phyloP scores from a whole-genome alignment of 2,888 invertebrate species.

The Amphipoea lucens region DNA sequence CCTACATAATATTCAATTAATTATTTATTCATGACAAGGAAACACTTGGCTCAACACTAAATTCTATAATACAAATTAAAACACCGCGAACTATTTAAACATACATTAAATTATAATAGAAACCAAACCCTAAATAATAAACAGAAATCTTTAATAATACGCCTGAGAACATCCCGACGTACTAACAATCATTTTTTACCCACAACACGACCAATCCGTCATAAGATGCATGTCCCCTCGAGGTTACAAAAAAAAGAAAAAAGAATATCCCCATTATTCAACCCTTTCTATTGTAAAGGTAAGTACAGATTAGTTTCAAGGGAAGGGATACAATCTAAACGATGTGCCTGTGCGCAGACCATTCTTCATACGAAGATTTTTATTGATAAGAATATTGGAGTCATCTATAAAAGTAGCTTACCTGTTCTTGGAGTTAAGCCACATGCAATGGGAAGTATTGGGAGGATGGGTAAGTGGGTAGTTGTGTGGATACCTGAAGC shows the following conservation, averaged over 20 bases:
- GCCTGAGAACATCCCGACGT: constrained; percentile 66
- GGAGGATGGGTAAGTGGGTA: constrained; percentile 29
- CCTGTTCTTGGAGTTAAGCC: constrained; percentile 56
- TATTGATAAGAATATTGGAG: constrained; percentile 84
- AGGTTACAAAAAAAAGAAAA: constrained; percentile 78
- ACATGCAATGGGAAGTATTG: constrained; percentile 40
- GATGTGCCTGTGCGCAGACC: constrained; percentile 82
- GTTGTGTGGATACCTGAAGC: background rate
- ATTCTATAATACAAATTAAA: constrained; percentile 5
- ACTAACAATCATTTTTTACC: constrained; percentile 72
- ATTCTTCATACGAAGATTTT: constrained; percentile 87
- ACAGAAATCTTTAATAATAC: constrained; percentile 44
- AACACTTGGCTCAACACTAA: constrained; percentile 6
- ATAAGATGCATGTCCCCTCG: constrained; percentile 77
- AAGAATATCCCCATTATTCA: constrained; percentile 83
- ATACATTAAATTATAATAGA: constrained; percentile 37
- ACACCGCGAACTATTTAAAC: constrained; percentile 15
- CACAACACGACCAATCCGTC: constrained; percentile 83
- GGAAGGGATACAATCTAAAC: constrained; percentile 89
- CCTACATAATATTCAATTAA: background rate
- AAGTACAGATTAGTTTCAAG: constrained; percentile 87
- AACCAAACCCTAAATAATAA: constrained; percentile 16
- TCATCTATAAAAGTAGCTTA: constrained; percentile 80
- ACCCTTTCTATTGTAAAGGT: constrained; percentile 77
- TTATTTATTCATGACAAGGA: constrained; percentile 14